Conservation (phyloP, 64 coral and sea anemone genomes). For the Montipora foliosa region DNA sequence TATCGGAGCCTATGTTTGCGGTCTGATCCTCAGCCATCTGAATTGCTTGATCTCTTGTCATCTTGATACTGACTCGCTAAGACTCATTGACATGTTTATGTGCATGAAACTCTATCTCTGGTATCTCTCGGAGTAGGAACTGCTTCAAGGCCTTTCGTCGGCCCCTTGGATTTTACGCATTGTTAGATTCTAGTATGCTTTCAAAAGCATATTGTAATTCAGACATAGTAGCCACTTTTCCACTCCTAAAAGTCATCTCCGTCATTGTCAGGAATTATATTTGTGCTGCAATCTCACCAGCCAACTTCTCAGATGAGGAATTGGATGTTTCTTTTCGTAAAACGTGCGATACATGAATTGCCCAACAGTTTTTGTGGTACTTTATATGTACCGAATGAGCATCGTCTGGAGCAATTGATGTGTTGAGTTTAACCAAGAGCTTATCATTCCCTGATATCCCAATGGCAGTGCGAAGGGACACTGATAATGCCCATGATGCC, state of each 20-base stretch:
- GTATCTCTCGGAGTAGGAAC: neutral
- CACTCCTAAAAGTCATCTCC: constrained; percentile 21
- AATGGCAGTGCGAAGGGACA: constrained; percentile 49
- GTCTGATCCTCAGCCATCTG: constrained; percentile 42
- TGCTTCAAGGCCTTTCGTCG: neutral
- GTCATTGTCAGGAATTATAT: constrained; percentile 52
- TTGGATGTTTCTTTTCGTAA: constrained; percentile 10
- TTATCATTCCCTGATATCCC: constrained; percentile 49
- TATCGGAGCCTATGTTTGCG: constrained; percentile 40
- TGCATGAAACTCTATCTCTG: neutral
- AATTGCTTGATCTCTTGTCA: neutral
- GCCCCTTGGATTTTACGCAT: neutral
- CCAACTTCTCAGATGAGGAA: neutral
- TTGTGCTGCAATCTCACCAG: neutral
- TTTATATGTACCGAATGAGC: constrained; percentile 79
- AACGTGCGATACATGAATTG: constrained; percentile 57
- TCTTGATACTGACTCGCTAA: constrained; percentile 7
- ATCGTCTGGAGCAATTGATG: constrained; percentile 54
- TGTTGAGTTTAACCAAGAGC: constrained; percentile 52
- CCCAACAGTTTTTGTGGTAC: constrained; percentile 82
- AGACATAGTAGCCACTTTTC: constrained; percentile 7
- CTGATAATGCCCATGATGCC: constrained; percentile 42
- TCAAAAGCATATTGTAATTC: constrained; percentile 44
- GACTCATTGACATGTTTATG: neutral
- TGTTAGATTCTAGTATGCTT: constrained; percentile 8